Conservation (phyloP, 2,113 vertebrate genomes). For the Prolemur simus region DNA sequence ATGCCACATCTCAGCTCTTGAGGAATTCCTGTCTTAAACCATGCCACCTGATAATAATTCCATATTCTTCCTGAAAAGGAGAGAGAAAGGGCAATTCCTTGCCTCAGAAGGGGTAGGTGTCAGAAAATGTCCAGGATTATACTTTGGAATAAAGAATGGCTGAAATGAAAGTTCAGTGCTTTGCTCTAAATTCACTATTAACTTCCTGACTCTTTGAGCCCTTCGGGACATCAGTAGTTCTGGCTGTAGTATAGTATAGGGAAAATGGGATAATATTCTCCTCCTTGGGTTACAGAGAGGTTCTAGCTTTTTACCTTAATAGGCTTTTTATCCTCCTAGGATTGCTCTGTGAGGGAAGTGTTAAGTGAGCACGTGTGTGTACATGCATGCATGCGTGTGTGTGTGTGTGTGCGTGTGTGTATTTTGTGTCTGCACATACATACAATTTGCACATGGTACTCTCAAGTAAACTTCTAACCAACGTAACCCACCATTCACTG, state of each 20-base stretch:
- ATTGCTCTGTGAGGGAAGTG: neutral
- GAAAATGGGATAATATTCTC: neutral
- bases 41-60: conserved; percentile 68
- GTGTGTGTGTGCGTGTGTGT: rapidly evolving
- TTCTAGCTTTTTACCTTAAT: neutral
- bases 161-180: neutral
- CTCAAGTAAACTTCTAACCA: neutral
- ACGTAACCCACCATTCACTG: neutral
- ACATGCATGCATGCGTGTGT: too few species aligned
- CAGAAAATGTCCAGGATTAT: neutral
- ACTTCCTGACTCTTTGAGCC: neutral
- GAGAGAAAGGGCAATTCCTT: neutral
- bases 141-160: neutral
- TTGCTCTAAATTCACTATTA: neutral
- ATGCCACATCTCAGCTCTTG: conserved; percentile 15
- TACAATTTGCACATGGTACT: neutral
- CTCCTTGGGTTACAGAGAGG: neutral
- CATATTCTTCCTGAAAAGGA: conserved; percentile 37
- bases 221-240: neutral
- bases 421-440: neutral
- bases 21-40: conserved; percentile 34
- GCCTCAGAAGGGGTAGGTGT: too few species aligned
- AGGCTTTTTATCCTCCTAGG: neutral
- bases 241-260: neutral
- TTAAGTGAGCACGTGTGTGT: neutral